Base-by-base conservation (phyloP, 2,113 vertebrate species). In the Pterocles orientalis region DNA sequence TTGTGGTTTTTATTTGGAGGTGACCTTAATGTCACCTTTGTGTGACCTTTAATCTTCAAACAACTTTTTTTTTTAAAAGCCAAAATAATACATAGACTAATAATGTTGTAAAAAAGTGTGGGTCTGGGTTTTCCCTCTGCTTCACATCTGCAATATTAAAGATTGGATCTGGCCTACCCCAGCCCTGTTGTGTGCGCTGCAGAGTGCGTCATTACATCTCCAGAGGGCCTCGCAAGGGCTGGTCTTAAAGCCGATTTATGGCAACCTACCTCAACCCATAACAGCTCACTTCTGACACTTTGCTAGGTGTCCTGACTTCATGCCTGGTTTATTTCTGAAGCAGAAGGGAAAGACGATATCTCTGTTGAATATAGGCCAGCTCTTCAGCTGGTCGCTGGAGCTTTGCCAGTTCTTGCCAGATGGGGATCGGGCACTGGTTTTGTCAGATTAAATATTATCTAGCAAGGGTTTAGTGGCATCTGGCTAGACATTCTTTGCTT, bases 141-240 rank as follows among this genome's bases (percentile, higher is more conserved):
- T 81, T 71, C 73, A 43, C 3, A 1, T 28, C 45, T 88, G 47
- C 56, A 69, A 7, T 13, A 4, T 36, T 26, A 69, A 3, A 64
- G 81, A 43, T 41, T 47, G 60, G 47, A 47, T 20, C 4, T 4
- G 53, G 85, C 71, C 66, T 50, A 10, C 31, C 2, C 2, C 14
- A 45, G 4, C 48, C 0, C 0, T 48, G 34, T 21, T 56, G 53
- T 26, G 14, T 72, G 16, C 0, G 0, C 62, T 65, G 41, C 36
- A 10, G 20, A 23, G 61, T n/a, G 21, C 0, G 0, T 61, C 66
- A 51, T 21, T 56, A 3, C 23, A 12, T 10, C 14, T 77, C 21
- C 58, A 70, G n/a, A 43, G 50, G 23, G 66, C 24, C 66, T 82
- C 58, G 45, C 48, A 54, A 83, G 82, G 31, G 34, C 78, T 69